These are phyloP conservation scores for Tokudaia muenninki DNA, from an alignment of 2,797 vertebrate species.

Conservation along the genomic window DNA sequence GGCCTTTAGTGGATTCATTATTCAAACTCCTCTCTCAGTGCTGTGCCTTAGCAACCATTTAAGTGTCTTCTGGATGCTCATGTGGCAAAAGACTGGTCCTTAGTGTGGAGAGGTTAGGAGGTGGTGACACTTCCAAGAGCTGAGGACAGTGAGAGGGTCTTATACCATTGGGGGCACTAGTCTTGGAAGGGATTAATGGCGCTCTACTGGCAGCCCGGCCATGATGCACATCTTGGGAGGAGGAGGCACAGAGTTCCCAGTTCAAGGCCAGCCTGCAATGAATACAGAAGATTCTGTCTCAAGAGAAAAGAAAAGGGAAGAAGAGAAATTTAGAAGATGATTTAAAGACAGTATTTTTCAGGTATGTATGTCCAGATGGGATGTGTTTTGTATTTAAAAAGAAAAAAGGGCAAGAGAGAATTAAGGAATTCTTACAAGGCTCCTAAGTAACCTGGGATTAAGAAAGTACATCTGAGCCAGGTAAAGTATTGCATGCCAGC, in stretches of 20 bases:
- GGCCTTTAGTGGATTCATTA: neutral
- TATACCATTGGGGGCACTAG: neutral
- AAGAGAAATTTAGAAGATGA: neutral
- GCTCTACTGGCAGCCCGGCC: neutral
- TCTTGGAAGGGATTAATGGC: neutral
- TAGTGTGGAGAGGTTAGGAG: neutral
- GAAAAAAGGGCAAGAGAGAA: neutral
- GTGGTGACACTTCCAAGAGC: neutral
- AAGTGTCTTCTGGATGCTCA: neutral
- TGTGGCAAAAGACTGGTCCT: neutral
- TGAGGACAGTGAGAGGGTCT: neutral
- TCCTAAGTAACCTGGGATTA: neutral
- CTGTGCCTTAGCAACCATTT: neutral
- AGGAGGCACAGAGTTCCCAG: neutral
- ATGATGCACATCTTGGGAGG: neutral
- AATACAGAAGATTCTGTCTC: neutral
- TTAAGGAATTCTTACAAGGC: neutral
- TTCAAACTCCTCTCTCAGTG: neutral
- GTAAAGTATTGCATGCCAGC: no score
- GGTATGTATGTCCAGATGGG: neutral
- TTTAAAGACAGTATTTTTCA: constrained; percentile 49
- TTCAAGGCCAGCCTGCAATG: neutral
- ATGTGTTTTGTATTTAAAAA: constrained; percentile 29
- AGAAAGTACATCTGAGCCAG: neutral
- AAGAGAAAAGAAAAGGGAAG: neutral